Evolutionary conservation across 1,140 invertebrate genomes (phyloP), one percentile per base, ranked within the genome.

Genomic region (Neodiprion fabricii): DNA sequence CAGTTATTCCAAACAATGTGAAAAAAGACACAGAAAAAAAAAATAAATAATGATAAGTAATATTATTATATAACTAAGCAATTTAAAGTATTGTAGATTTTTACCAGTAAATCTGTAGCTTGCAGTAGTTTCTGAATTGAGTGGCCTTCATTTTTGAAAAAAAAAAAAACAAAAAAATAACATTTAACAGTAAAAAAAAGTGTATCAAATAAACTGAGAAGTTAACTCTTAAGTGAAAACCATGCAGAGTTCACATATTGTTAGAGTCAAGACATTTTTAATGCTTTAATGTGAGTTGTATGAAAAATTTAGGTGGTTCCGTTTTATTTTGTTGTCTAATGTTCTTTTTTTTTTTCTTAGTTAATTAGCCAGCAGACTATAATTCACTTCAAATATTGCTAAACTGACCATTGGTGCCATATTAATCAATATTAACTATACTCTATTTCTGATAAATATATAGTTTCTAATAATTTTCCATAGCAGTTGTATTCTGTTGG

Each of bases 401-500:
- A 78, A 81, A 81, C 79, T 85, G 78, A 85, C 82, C 83, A 79
- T 80, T 83, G 79, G 84, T 86, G 84, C 84, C 84, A 85, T 85
- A 83, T 75, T 68, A 79, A 80, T 61, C 53, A 61, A 61, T 61
- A 61, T 61, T 61, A 61, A 12, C 11, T 12, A 61, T 7, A 8
- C n/a, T 17, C n/a, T 14, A 14, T 14, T 5, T 17, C n/a, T 61
- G 53, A 61, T 14, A 12, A 61, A 61, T 61, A 61, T 40, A 40
- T 40, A 40, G 28, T 40, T 40, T 40, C 28, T 40, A 40, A 3
- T 40, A 40, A 40, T 40, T 40, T 40, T 40, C 28, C 28, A 40
- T 40, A 40, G 28, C 28, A 40, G 11, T 61, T 61, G 53, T 61
- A 61, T 61, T 61, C 11, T 9, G 53, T 61, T 53, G 50, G n/a